Evolutionary conservation across 2,113 vertebrate species (phyloP).

Genomic region (Oryzias celebensis): DNA sequence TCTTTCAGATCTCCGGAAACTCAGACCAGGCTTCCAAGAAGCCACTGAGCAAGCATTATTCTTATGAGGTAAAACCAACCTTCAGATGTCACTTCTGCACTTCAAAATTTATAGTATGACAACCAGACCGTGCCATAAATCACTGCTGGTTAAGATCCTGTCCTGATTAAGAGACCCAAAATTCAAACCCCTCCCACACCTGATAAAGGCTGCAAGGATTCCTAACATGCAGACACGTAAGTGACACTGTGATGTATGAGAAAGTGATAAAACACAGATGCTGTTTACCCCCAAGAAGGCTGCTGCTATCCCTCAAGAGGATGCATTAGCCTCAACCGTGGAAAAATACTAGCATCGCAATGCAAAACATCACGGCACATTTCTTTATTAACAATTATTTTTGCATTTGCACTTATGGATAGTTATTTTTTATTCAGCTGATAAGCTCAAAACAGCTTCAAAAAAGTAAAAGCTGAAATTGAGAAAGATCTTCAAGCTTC

Average conservation of each 20-base stretch:
- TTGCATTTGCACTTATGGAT: constrained; percentile 54
- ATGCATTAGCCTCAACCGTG: constrained; percentile 56
- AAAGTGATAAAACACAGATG: constrained; percentile 73
- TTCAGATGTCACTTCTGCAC: constrained; percentile 55
- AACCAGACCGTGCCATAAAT: constrained; percentile 63
- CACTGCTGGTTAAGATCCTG: constrained; percentile 61
- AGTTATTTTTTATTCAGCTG: constrained; percentile 45
- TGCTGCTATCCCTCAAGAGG: constrained; percentile 49
- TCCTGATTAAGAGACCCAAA: constrained; percentile 61
- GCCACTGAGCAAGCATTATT: constrained; percentile 46
- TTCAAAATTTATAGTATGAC: constrained; percentile 42
- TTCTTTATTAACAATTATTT: constrained; percentile 53
- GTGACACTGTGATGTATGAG: constrained; percentile 69
- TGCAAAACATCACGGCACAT: constrained; percentile 46
- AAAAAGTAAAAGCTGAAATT: constrained; percentile 35
- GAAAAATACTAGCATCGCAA: constrained; percentile 62
- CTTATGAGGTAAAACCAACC: constrained; percentile 55
- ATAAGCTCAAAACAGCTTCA: constrained; percentile 41
- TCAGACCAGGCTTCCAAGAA: constrained; percentile 49
- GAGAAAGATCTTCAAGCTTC: constrained; percentile 29
- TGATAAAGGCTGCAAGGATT: constrained; percentile 60
- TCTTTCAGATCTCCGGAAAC: constrained; percentile 56
- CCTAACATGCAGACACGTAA: constrained; percentile 55
- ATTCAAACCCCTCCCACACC: constrained; percentile 64
- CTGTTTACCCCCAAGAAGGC: constrained; percentile 47